A percentile compares a stretch with the other conserved stretches of the same genome.
phyloP scores from a whole-genome alignment of 1,140 invertebrate genomes.

The Hestina assimilis region DNA sequence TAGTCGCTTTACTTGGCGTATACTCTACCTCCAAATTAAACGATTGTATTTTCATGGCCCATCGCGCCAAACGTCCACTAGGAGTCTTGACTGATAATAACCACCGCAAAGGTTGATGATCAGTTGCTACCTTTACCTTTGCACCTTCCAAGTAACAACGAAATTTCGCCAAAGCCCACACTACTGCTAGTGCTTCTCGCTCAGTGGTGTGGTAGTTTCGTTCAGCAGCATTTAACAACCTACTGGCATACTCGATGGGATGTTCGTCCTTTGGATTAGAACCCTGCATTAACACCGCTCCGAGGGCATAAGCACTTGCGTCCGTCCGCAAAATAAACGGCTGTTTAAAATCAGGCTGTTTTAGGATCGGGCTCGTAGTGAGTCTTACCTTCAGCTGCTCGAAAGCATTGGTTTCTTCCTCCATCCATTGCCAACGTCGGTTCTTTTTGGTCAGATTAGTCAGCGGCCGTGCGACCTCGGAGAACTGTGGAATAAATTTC shows the following conservation, averaged over 20 bases:
- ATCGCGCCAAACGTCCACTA: constrained; percentile 54
- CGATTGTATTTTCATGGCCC: constrained; percentile 63
- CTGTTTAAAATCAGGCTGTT: neutral
- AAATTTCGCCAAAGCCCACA: constrained; percentile 39
- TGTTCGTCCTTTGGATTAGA: constrained; percentile 6
- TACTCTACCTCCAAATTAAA: constrained; percentile 46
- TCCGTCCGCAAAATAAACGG: constrained; percentile 30
- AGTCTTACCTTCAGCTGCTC: neutral
- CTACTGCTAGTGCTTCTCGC: constrained; percentile 68
- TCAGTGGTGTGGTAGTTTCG: constrained; percentile 67
- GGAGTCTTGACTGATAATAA: constrained; percentile 70
- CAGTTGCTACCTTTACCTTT: constrained; percentile 48
- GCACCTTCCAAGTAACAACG: constrained; percentile 43
- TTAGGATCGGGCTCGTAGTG: neutral
- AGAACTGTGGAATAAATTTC: neutral
- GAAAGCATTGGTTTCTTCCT: neutral
- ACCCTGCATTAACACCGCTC: constrained; percentile 39
- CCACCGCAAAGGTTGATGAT: constrained; percentile 75
- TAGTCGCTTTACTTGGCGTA: constrained; percentile 30
- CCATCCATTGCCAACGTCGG: neutral
- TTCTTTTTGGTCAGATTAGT: too few species aligned
- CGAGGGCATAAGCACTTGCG: constrained; percentile 36
- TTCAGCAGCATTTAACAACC: constrained; percentile 57
- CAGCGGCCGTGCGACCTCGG: too few species aligned
- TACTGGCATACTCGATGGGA: constrained; percentile 49